phyloP scores from a whole-genome alignment of 2,113 vertebrate genomes.

The human region DNA sequence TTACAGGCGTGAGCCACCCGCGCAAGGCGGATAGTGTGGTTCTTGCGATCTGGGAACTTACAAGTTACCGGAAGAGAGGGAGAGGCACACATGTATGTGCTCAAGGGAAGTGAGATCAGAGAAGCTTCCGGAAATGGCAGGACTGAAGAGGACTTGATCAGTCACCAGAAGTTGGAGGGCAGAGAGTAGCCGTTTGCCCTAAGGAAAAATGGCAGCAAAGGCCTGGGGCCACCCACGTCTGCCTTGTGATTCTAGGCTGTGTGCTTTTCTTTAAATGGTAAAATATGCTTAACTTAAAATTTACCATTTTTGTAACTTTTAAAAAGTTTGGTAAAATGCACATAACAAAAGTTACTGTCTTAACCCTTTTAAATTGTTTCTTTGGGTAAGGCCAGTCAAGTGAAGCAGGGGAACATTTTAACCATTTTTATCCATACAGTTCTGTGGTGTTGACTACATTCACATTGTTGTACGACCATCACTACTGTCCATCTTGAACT shows the following conservation, averaged over 20 bases:
- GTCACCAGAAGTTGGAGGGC: not conserved
- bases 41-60: not conserved
- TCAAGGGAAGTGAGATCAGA: not conserved
- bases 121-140: not conserved
- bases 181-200: not conserved
- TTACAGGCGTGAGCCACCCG: no score
- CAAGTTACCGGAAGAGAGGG: not conserved
- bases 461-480: no score
- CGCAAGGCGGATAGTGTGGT: not conserved
- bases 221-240: not conserved
- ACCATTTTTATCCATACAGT: not conserved
- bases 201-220: not conserved
- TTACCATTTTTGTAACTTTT: not conserved
- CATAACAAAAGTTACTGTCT: not conserved
- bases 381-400: not conserved
- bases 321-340: not conserved
- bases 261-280: not conserved
- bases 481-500: not conserved
- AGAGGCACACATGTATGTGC: not conserved
- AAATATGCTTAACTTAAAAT: not conserved
- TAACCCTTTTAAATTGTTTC: not conserved
- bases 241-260: not conserved
- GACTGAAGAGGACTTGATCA: not conserved
- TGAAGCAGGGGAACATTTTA: not conserved
- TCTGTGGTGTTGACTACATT: not conserved